A percentile compares a stretch with the other conserved stretches of the same genome.
Conservation (phyloP, 1,140 invertebrate genomes). For the Leptopilina clavipes region DNA sequence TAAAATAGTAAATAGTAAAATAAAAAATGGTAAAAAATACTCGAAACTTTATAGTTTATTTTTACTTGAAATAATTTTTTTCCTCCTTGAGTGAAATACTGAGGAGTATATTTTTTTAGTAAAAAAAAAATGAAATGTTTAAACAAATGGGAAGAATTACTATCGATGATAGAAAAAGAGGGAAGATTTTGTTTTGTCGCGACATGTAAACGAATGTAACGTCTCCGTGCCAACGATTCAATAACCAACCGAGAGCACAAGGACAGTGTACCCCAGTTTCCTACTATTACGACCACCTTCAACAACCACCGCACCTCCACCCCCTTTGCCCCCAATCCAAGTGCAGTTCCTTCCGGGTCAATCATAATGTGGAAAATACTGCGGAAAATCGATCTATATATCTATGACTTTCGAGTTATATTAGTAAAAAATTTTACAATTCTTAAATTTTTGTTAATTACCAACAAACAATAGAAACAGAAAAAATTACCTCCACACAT, state of each 20-base stretch:
- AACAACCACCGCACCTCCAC: constrained; percentile 44
- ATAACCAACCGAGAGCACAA: constrained; percentile 72
- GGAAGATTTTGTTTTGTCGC: constrained; percentile 41
- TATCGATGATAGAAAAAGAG: background rate
- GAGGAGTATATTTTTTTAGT: too few species aligned
- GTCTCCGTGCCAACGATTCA: constrained; percentile 72
- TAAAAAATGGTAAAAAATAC: too few species aligned
- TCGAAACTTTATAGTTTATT: too few species aligned
- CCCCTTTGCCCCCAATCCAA: constrained; percentile 39
- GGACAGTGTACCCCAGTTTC: constrained; percentile 73
- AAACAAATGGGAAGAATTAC: background rate
- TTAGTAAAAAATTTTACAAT: too few species aligned
- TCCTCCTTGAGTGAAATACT: too few species aligned
- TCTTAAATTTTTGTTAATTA: constrained; percentile 59
- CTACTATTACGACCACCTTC: constrained; percentile 68
- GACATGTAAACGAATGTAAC: constrained; percentile 69
- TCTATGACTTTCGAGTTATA: too few species aligned
- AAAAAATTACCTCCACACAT: too few species aligned
- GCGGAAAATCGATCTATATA: constrained; percentile 62
- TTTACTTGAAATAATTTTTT: too few species aligned
- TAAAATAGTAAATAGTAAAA: too few species aligned
- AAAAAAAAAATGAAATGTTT: too few species aligned
- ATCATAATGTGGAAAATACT: constrained; percentile 67
- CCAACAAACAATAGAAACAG: background rate
- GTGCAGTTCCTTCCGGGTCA: constrained; percentile 62